phyloP scores from a whole-genome alignment of 2,888 invertebrate species.

The Sympetrum striolatum region DNA sequence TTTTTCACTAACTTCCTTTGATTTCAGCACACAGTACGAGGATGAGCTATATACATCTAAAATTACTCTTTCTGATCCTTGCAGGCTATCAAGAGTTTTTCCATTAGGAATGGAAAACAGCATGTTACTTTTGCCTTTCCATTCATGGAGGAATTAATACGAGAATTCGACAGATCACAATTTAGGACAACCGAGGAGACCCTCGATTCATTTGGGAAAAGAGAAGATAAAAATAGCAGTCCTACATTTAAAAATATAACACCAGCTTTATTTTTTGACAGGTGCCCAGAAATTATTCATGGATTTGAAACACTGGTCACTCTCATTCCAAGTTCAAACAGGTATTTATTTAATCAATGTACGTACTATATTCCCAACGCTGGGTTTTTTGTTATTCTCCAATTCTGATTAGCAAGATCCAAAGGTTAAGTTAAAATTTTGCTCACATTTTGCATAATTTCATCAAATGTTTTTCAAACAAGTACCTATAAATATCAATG shows the following conservation, averaged over 20 bases:
- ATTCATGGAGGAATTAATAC: slow-evolving; percentile 41
- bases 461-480: too few species aligned
- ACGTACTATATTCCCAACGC: too few species aligned
- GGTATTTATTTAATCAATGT: background rate
- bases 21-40: too few species aligned
- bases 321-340: slow-evolving; percentile 25
- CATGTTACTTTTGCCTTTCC: slow-evolving; percentile 44
- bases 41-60: background rate
- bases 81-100: slow-evolving; percentile 45
- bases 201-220: background rate
- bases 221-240: background rate
- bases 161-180: background rate
- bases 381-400: too few species aligned
- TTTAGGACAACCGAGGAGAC: background rate
- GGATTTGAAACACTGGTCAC: slow-evolving; percentile 45
- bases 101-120: slow-evolving; percentile 41
- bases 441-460: too few species aligned
- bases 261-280: slow-evolving; percentile 37
- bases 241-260: slow-evolving; percentile 7
- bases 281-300: slow-evolving; percentile 26
- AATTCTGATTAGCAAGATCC: too few species aligned
- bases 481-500: too few species aligned
- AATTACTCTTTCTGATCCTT: background rate
- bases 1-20: too few species aligned
- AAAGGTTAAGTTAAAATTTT: too few species aligned